Base-by-base conservation (phyloP, 2,888 invertebrate species). In the Nebria salina region DNA sequence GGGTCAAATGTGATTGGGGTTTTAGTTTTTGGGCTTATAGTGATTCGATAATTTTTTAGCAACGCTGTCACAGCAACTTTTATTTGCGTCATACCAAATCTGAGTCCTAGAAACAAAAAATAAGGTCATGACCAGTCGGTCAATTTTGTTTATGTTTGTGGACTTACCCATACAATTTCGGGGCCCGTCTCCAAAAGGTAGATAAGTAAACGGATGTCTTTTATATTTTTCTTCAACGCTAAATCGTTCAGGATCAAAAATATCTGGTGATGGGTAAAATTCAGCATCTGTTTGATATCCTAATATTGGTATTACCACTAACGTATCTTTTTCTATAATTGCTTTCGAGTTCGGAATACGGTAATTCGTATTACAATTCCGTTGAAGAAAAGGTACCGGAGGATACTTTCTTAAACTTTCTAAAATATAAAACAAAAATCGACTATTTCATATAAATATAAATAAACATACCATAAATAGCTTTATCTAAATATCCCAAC, bases 401-500 rank as follows among this genome's bases (percentile, higher is more conserved):
- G 54, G 54, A 7, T 54, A 8, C 54, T 7, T 54, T 4, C 54
- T 54, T 54, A 54, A 54, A 54, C 54, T 54, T 13, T 54, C 54
- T 54, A 54, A 54, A 54, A 20, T 1, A 11, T 1, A 20, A 20
- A 0, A 54, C 54, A 54, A 54, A 54, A 1, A 11, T 54, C 4
- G 0, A 34, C 34, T 5, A 34, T 34, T 1, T 34, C 2, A 34
- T 34, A 0, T 34, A 34, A 34, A 34, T 20, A 34, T 34, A 34
- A 34, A 34, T 34, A 5, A 34, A 34, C 5, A 34, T 34, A 78
- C 77, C 77, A 72, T 78, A 54, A 15, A 79, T 65, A 11, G 74
- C 79, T 79, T 79, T 79, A 9, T 73, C 74, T 74, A 79, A 74
- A 66, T 79, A 79, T 43, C 74, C 74, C 74, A 79, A 65, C 41